These are phyloP conservation scores for Oxycera nigricornis DNA, from an alignment of 2,888 invertebrate genomes.

Conservation along the genomic window DNA sequence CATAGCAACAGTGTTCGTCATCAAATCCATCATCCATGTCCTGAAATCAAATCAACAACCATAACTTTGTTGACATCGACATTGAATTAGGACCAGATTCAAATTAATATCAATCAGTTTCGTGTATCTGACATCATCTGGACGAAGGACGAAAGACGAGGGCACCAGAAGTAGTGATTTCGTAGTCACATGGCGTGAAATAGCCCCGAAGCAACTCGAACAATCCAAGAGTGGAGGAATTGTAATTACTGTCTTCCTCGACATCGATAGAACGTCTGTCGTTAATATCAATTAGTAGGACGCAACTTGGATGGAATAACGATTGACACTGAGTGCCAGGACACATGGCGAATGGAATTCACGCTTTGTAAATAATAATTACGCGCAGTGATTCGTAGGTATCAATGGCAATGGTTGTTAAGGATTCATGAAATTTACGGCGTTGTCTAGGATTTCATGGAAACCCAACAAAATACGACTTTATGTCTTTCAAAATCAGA, in stretches of 20 bases:
- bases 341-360: background rate
- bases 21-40: background rate
- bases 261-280: background rate
- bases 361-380: background rate
- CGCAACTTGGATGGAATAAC: conserved; percentile 8
- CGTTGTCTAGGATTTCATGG: too few species aligned
- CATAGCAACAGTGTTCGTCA: too few species aligned
- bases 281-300: conserved; percentile 20
- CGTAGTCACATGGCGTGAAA: background rate
- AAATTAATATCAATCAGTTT: conserved; percentile 31
- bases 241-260: background rate
- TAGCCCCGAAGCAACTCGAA: background rate
- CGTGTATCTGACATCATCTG: background rate
- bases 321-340: background rate
- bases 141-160: background rate
- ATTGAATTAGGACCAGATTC: conserved; percentile 25
- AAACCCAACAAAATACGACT: too few species aligned
- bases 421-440: too few species aligned
- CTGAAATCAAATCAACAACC: background rate
- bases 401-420: too few species aligned
- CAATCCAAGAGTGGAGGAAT: too few species aligned
- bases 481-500: too few species aligned
- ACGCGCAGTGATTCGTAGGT: too few species aligned
- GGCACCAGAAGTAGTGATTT: background rate
- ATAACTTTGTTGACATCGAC: conserved; percentile 3